Base-by-base conservation (phyloP, 2,888 invertebrate genomes). In the Caenorhabditis sp. region DNA sequence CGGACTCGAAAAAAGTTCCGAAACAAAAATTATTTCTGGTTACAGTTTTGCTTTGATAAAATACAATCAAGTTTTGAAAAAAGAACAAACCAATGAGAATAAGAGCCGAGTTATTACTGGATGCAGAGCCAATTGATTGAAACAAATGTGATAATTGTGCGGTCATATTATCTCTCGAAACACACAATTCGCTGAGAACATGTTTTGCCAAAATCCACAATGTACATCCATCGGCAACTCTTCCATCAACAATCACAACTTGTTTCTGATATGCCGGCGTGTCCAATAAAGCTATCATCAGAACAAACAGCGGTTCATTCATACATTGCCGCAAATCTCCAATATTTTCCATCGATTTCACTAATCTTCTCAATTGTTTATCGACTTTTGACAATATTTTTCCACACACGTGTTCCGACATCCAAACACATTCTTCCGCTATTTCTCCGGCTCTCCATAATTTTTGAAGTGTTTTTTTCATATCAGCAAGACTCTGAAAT, bases 71-170 rank as follows among this genome's bases (percentile, higher is more conserved):
- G n/a, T n/a, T n/a, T n/a, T n/a, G n/a, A n/a, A n/a, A n/a, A n/a
- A n/a, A n/a, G n/a, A 24, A 54, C 23, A 17, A 21, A 74, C 77
- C 77, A 26, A 79, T 78, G n/a, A 81, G 69, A 27, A 79, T 62
- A 50, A 81, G 69, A 14, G 81, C 81, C 0, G 79, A 71, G 19
- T 75, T 73, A 51, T 64, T 71, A 50, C 49, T 74, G 0, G 74
- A 74, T 6, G 76, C 50, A 4, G 71, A 69, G 2, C 70, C 68
- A 62, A 81, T 79, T 2, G 76, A 60, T 36, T 79, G 75, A 31
- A 81, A 69, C 3, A 80, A 68, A 19, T 66, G 58, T 0, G 69
- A 66, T 17, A 80, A 66, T 19, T 76, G 76, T 0, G 57, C 14
- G 1, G 59, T 66, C 65, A 79, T 76, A 24, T 63, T 60, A 1